Conservation (phyloP, 35 echinoderm and acorn worm genomes). For the Hemicentrotus pulcherrimus region DNA sequence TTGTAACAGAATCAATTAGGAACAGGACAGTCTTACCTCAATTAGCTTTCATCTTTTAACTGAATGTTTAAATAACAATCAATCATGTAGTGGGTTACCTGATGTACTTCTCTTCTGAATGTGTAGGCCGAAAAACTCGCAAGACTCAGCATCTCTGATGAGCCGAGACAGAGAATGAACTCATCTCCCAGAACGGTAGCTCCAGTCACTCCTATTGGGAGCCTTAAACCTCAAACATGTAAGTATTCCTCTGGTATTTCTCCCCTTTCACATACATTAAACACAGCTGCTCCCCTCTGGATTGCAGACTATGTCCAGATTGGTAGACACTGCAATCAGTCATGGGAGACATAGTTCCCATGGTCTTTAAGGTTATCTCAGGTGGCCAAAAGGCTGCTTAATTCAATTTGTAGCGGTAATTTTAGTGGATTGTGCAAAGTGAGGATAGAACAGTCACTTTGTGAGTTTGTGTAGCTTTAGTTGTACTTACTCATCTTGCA, state of each 20-base stretch:
- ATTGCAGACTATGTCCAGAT: neutral
- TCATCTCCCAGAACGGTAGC: neutral
- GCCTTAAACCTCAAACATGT: conserved; percentile 15
- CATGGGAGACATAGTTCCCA: neutral
- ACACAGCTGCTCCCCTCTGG: neutral
- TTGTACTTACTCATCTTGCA: too few relatives aligned
- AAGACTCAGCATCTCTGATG: neutral
- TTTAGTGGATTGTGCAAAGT: too few relatives aligned
- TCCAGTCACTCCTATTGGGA: neutral
- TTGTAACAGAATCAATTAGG: too few relatives aligned
- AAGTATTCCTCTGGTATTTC: neutral
- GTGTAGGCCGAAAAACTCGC: neutral
- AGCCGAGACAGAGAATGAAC: neutral
- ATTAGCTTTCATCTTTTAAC: too few relatives aligned
- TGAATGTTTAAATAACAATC: too few relatives aligned
- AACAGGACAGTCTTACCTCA: too few relatives aligned
- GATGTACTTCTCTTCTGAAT: neutral
- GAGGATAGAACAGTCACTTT: too few relatives aligned
- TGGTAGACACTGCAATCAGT: neutral
- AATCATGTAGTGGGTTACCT: neutral
- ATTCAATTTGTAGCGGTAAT: too few relatives aligned
- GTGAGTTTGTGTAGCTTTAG: too few relatives aligned
- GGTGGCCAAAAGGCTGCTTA: too few relatives aligned
- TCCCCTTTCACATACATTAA: neutral
- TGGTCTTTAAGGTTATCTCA: too few relatives aligned